Conservation (phyloP, 2,113 vertebrate species). For the Globicephala melas region DNA sequence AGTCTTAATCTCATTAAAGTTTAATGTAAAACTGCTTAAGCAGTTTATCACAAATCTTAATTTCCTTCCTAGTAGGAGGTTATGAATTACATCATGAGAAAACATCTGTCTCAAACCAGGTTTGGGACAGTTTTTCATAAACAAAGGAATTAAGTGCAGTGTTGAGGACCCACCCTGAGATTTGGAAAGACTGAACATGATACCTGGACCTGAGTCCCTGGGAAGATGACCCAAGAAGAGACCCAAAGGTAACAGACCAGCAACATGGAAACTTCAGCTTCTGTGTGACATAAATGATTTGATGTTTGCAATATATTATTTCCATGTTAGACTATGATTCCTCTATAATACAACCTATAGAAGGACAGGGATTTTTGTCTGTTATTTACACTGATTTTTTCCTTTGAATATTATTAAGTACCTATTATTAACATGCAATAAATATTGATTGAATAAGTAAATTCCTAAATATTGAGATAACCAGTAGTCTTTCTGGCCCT, state of each 20-base stretch:
- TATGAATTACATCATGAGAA: slow-evolving; percentile 48
- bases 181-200: background rate
- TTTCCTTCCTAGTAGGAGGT: slow-evolving; percentile 55
- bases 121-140: slow-evolving; percentile 35
- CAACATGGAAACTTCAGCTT: background rate
- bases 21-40: slow-evolving; percentile 63
- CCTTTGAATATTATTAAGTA: background rate
- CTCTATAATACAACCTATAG: background rate
- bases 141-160: background rate
- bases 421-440: background rate
- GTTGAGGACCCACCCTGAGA: background rate
- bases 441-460: background rate
- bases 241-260: accelerated
- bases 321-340: background rate
- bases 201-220: background rate
- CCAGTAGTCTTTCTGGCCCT: background rate
- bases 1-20: slow-evolving; percentile 67
- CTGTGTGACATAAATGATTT: background rate
- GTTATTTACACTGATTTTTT: background rate
- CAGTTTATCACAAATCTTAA: slow-evolving; percentile 70
- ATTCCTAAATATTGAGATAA: background rate
- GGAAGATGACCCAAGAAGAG: background rate
- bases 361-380: background rate
- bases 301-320: background rate
- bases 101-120: background rate